phyloP scores from a whole-genome alignment of 1,140 invertebrate genomes.

The Drosophila paulistorum region DNA sequence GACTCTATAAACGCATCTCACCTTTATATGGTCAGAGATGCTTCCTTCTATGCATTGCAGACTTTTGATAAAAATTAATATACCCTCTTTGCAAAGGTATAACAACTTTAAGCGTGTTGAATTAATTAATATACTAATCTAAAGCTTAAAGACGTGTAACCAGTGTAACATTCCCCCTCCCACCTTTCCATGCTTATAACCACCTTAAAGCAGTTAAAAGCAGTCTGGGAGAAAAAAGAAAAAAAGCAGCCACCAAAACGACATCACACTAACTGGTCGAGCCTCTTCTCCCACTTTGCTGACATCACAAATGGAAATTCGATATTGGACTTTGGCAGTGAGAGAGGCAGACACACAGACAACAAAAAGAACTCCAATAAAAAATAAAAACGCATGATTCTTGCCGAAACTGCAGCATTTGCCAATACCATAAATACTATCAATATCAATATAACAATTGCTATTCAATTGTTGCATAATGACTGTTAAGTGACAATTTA shows the following conservation, averaged over 20 bases:
- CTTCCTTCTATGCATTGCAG: no score
- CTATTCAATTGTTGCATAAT: slow-evolving; percentile 7
- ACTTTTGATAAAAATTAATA: no score
- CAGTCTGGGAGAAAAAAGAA: slow-evolving; percentile 41
- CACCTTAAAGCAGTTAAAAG: slow-evolving; percentile 54
- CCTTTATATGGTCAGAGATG: no score
- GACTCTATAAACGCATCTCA: no score
- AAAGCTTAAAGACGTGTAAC: not conserved
- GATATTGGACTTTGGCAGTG: slow-evolving; percentile 37
- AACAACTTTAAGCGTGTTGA: slow-evolving; percentile 34
- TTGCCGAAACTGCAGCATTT: not conserved
- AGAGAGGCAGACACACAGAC: no score
- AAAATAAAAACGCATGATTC: slow-evolving; percentile 11
- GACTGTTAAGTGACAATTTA: not conserved
- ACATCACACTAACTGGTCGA: slow-evolving; percentile 54
- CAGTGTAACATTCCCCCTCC: not conserved
- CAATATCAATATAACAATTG: not conserved
- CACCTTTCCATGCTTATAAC: slow-evolving; percentile 3
- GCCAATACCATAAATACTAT: not conserved
- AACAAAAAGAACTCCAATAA: not conserved
- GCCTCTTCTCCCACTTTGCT: slow-evolving; percentile 29
- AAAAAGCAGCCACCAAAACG: slow-evolving; percentile 29
- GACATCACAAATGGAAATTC: slow-evolving; percentile 9
- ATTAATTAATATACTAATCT: slow-evolving; percentile 57
- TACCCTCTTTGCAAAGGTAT: not conserved